These are phyloP conservation scores for Archaeoteleia sp. DNA, from an alignment of 2,888 invertebrate genomes.

Conservation along the genomic window DNA sequence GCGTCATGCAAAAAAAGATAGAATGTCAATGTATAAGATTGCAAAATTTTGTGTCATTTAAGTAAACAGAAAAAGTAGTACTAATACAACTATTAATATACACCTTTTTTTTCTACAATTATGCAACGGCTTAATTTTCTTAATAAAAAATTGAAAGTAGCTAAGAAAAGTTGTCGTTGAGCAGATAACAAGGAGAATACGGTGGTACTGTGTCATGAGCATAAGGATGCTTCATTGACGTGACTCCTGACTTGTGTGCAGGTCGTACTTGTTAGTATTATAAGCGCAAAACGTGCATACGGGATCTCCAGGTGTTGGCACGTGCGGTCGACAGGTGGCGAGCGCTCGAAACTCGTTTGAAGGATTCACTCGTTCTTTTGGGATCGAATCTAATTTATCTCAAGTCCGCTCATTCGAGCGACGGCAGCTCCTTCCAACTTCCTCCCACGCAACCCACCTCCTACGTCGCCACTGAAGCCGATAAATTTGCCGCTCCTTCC, in stretches of 20 bases:
- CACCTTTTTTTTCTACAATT: too few relatives aligned
- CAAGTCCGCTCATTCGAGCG: constrained; percentile 54
- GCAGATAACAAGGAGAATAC: too few relatives aligned
- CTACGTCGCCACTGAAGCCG: constrained; percentile 17
- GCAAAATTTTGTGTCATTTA: too few relatives aligned
- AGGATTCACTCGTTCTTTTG: constrained; percentile 45
- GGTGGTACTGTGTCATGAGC: not conserved
- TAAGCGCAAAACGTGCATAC: constrained; percentile 30
- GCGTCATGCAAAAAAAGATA: too few relatives aligned
- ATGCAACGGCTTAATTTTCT: too few relatives aligned
- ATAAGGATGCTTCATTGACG: not conserved
- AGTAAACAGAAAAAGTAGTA: too few relatives aligned
- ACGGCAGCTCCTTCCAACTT: constrained; percentile 49
- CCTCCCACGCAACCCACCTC: constrained; percentile 20
- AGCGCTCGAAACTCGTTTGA: constrained; percentile 59
- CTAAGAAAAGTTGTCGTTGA: too few relatives aligned
- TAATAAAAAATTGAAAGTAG: too few relatives aligned
- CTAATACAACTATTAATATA: too few relatives aligned
- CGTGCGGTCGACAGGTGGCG: constrained; percentile 71
- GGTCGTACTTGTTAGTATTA: constrained; percentile 7
- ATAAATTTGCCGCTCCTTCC: constrained; percentile 21
- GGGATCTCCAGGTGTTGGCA: constrained; percentile 68
- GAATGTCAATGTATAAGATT: too few relatives aligned
- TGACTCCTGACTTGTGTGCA: not conserved
- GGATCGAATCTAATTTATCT: constrained; percentile 67